Conservation (phyloP, 2,113 vertebrate genomes). For the Dromaius novaehollandiae region DNA sequence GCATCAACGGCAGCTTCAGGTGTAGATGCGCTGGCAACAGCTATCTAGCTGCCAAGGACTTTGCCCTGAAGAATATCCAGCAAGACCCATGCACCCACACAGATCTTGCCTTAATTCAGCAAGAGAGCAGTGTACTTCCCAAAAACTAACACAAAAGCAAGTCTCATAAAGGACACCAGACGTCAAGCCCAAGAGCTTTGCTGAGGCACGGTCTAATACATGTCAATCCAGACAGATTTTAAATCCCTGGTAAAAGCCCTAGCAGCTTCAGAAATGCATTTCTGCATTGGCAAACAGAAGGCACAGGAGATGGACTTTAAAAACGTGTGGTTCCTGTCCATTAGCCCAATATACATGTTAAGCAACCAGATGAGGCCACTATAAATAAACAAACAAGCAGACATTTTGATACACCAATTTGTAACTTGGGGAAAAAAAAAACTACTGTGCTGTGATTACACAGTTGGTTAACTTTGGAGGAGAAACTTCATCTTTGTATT, state of each 20-base stretch:
- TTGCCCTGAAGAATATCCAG: background rate
- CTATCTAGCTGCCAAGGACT: accelerated
- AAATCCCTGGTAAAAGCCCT: background rate
- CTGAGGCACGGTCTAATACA: background rate
- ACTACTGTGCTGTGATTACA: background rate
- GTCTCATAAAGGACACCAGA: accelerated
- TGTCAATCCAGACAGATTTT: background rate
- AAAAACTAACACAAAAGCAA: background rate
- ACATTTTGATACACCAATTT: background rate
- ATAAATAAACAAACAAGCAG: background rate
- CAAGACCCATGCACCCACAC: background rate
- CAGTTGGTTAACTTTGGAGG: constrained; percentile 35
- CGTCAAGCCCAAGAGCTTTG: background rate
- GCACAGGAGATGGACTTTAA: background rate
- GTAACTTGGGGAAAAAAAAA: background rate
- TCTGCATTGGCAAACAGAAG: background rate
- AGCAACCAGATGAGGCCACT: background rate
- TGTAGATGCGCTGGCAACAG: background rate
- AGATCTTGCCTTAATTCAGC: background rate
- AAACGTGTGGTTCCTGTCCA: background rate
- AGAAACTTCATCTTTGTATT: constrained; percentile 31
- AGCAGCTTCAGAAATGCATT: background rate
- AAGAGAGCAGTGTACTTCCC: accelerated
- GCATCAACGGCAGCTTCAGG: too few relatives aligned
- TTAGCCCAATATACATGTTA: background rate